A percentile compares a stretch with the other conserved stretches of the same genome.
phyloP scores from a whole-genome alignment of 2,888 invertebrate genomes.

The Morpho helenor region DNA sequence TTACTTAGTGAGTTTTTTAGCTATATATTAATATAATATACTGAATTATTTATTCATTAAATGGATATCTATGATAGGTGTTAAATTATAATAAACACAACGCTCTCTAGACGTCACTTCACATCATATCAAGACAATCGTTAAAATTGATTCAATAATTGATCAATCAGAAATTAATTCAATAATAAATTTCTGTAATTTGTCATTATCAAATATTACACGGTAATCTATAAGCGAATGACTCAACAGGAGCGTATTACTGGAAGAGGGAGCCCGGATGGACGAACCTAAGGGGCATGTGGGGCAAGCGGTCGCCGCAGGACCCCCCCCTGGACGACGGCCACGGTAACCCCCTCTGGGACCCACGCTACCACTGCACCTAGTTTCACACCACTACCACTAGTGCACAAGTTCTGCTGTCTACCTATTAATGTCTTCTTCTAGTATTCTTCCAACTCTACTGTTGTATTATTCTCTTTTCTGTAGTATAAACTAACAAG shows the following conservation, averaged over 20 bases:
- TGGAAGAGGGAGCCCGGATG: slow-evolving; percentile 88
- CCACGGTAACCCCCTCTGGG: slow-evolving; percentile 48
- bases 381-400: slow-evolving; percentile 10
- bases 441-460: slow-evolving; percentile 4
- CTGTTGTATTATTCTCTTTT: too few relatives aligned
- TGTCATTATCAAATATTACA: not conserved
- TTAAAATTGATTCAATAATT: too few relatives aligned
- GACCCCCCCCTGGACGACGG: slow-evolving; percentile 43
- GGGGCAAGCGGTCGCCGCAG: slow-evolving; percentile 84
- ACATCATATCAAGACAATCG: too few relatives aligned
- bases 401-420: slow-evolving; percentile 15
- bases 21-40: too few relatives aligned
- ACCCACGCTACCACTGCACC: slow-evolving; percentile 22
- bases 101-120: too few relatives aligned
- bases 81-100: too few relatives aligned
- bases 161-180: too few relatives aligned
- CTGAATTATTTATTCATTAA: too few relatives aligned
- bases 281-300: slow-evolving; percentile 88
- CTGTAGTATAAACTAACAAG: too few relatives aligned
- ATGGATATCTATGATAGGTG: too few relatives aligned
- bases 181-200: too few relatives aligned
- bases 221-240: slow-evolving; percentile 12
- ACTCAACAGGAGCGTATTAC: slow-evolving; percentile 82
- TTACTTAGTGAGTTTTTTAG: too few relatives aligned
- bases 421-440: slow-evolving; percentile 4